Conservation (phyloP, 2,888 invertebrate genomes). For the Eilema depressum region DNA sequence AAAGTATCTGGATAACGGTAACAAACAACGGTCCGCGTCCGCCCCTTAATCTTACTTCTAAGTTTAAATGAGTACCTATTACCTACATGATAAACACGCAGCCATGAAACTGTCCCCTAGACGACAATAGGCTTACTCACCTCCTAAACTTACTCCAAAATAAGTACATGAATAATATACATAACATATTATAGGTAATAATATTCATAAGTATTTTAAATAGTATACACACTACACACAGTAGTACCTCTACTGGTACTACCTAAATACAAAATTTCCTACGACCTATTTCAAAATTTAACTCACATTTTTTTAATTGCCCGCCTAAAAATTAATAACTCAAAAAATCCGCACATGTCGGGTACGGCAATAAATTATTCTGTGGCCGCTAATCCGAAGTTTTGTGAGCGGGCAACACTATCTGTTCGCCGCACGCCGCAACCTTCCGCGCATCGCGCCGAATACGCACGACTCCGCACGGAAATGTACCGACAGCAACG, state of each 20-base stretch:
- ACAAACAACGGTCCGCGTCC: too few relatives aligned
- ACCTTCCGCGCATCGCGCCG: constrained; percentile 81
- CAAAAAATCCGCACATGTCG: constrained; percentile 43
- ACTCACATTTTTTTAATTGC: constrained; percentile 18
- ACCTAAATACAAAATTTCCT: too few relatives aligned
- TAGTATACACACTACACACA: background rate
- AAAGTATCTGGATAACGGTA: too few relatives aligned
- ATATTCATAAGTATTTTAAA: background rate
- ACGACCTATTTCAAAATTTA: background rate
- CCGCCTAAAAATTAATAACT: constrained; percentile 35
- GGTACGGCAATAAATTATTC: constrained; percentile 72
- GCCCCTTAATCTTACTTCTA: too few relatives aligned
- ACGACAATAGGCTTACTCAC: too few relatives aligned
- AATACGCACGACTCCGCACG: constrained; percentile 64
- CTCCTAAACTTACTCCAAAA: too few relatives aligned
- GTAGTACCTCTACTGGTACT: too few relatives aligned
- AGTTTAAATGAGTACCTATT: too few relatives aligned
- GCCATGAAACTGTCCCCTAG: too few relatives aligned
- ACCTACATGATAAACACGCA: too few relatives aligned
- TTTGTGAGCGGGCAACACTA: constrained; percentile 75
- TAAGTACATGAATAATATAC: too few relatives aligned
- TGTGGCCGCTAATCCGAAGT: constrained; percentile 69
- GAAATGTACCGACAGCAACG: constrained; percentile 63
- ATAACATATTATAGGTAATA: too few relatives aligned
- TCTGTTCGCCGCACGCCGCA: constrained; percentile 81